Conservation (phyloP, 1,140 invertebrate genomes). For the Mactra quadrangularis region DNA sequence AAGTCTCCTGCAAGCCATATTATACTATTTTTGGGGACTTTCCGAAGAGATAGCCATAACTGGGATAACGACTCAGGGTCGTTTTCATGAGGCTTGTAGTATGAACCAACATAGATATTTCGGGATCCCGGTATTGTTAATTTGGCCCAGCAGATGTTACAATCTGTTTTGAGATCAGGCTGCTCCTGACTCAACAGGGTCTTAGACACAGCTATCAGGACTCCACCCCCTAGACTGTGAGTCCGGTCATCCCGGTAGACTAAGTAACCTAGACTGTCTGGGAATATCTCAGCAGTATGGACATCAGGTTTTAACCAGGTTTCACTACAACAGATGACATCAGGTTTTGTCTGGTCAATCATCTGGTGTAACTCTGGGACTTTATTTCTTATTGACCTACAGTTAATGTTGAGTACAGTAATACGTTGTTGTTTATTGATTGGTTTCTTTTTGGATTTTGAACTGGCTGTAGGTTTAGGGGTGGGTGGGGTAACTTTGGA, state of each 20-base stretch:
- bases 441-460: background rate
- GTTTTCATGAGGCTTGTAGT: slow-evolving; percentile 4
- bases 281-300: slow-evolving; percentile 8
- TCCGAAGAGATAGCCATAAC: background rate
- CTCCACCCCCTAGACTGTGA: background rate
- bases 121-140: background rate
- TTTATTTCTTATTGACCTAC: slow-evolving; percentile 28
- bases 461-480: background rate
- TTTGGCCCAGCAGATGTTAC: background rate
- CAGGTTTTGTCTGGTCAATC: slow-evolving; percentile 10
- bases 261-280: background rate
- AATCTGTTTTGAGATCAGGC: slow-evolving; percentile 2
- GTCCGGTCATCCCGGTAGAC: background rate
- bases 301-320: slow-evolving; percentile 25
- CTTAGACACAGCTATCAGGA: background rate
- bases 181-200: slow-evolving; percentile 17
- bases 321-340: slow-evolving; percentile 17
- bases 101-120: slow-evolving; percentile 1
- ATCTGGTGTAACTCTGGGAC: slow-evolving; percentile 15
- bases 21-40: slow-evolving; percentile 15
- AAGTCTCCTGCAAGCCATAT: slow-evolving; percentile 17
- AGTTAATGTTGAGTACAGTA: background rate
- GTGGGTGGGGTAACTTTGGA: background rate
- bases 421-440: background rate
- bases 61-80: background rate